phyloP scores from a whole-genome alignment of 1,140 invertebrate species.

The Zaprionus davidi region DNA sequence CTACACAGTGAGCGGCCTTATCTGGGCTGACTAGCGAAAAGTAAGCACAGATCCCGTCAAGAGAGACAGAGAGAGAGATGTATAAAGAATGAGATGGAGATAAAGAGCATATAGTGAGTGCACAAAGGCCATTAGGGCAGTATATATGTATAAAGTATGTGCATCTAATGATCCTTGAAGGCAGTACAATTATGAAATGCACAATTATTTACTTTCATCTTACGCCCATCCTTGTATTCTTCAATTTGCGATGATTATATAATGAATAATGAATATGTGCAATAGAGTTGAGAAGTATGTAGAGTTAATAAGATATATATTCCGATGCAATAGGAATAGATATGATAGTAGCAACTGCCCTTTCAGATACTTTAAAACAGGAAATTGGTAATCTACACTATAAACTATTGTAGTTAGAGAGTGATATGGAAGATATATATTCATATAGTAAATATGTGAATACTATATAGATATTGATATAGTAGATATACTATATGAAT shows the following conservation, averaged over 20 bases:
- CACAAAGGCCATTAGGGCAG: slow-evolving; percentile 7
- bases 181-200: not conserved
- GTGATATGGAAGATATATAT: no score
- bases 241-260: no score
- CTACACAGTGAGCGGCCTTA: slow-evolving; percentile 18
- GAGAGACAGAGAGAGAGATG: not conserved
- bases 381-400: no score
- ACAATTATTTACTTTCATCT: not conserved
- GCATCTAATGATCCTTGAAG: slow-evolving; percentile 27
- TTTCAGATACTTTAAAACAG: no score
- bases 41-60: not conserved
- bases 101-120: not conserved
- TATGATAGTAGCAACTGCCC: no score
- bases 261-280: no score
- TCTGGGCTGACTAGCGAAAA: slow-evolving; percentile 16
- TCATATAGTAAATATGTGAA: no score
- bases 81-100: not conserved
- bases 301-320: not conserved
- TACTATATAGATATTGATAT: no score
- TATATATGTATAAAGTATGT: slow-evolving; percentile 1
- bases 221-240: no score
- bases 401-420: no score
- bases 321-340: not conserved
- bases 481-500: no score
- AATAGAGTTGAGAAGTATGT: no score